Evolutionary conservation across 2,113 vertebrate species (phyloP), one percentile per base, ranked within the genome.

Genomic region (Halichoeres trimaculatus): DNA sequence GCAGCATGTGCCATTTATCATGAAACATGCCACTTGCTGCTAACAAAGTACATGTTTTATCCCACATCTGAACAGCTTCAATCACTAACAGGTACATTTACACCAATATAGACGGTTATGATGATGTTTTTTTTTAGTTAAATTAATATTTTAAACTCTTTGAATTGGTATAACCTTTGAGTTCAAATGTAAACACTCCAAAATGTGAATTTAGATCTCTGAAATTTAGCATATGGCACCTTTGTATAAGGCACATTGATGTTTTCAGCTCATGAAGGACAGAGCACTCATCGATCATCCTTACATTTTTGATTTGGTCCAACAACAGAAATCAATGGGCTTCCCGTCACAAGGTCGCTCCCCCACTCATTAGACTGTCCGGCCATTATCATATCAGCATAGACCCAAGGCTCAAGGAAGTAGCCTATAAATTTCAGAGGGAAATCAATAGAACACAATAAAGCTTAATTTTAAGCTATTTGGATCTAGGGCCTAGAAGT

Each of bases 391-490:
- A 82, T 73, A 86, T 61, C 58, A 79, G 57, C 17, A 30, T 43
- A 56, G 17, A 34, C 26, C 30, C 54, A 24, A 68, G 36, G 56
- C 48, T 55, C 10, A 13, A 40, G 45, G 59, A 74, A 66, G 59
- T 9, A 61, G 48, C 30, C 45, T 60, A 66, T 76, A 58, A 8
- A 53, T 60, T 61, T 70, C 48, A 70, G 52, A 55, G 40, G 36
- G 24, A 80, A 86, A 80, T 80, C 69, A 67, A 71, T 80, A 48
- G 17, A 53, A 50, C 43, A 54, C 55, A 68, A 57, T 62, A 75
- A 50, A 57, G 43, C 40, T 41, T 75, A 36, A 59, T 76, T 76
- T 75, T 43, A 61, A n/a, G 63, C 30, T 75, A 17, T 72, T 62
- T 70, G 41, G 24, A 64, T 62, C 50, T 22, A 22, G 26, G 53